Evolutionary conservation across 2,797 vertebrate genomes (phyloP), one percentile per base, ranked within the genome.

Genomic region (Gallirallus australis): DNA sequence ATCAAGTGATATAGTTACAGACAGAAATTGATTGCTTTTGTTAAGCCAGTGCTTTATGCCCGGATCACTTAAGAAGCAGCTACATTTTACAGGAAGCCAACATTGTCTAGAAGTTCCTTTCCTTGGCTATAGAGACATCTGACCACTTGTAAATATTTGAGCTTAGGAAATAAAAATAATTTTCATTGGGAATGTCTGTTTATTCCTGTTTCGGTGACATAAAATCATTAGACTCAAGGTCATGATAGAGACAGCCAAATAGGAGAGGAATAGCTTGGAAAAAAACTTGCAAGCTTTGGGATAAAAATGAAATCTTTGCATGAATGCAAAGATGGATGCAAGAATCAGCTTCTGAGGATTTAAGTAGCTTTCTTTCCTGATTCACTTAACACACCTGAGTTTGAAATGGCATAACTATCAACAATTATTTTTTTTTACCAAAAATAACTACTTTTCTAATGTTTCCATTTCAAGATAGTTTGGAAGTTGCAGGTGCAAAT

Each of bases 101-200:
- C 47, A 72, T 93, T 95, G 91, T 93, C 69, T 69, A 6, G 25
- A 81, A 81, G 76, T 94, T 95, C 86, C 92, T 89, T 83, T 94
- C 71, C 57, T 82, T 81, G 45, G 10, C 57, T 91, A 23, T 71
- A 47, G 31, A 75, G 64, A 33, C 21, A 53, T 54, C 42, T 35
- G 3, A 81, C 18, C 16, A 12, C 30, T 81, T 91, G 82, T 93
- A 93, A 96, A 96, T 92, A 82, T 87, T 92, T 91, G 45, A 80
- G 37, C 80, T 89, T 39, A 76, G 77, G 66, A 95, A 95, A 52
- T 72, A 91, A 79, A 89, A 93, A 33, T 56, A 40, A 35, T 33
- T 83, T 75, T 59, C 45, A 7, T 86, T 72, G 27, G 19, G 14
- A 27, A 39, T n/a, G 12, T 93, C 20, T 91, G 81, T 79, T 93